These are phyloP conservation scores for Indicator indicator DNA, from an alignment of 2,113 vertebrate species.

Conservation along the genomic window DNA sequence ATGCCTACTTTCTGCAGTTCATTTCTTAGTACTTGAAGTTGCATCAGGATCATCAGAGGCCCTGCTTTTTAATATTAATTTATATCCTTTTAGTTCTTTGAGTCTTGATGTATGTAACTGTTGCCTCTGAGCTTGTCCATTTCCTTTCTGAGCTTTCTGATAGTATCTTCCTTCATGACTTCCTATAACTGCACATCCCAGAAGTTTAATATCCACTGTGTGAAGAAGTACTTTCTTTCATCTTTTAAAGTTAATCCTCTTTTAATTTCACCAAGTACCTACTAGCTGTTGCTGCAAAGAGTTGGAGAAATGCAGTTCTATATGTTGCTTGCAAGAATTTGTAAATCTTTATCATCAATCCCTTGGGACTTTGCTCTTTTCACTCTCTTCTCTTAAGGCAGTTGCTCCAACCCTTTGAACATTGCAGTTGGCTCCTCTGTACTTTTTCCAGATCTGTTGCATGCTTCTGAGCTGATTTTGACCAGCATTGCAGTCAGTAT, in stretches of 20 bases:
- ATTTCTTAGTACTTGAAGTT: not conserved
- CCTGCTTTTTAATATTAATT: not conserved
- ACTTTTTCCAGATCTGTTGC: not conserved
- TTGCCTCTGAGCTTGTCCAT: not conserved
- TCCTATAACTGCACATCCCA: not conserved
- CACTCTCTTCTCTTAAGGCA: not conserved
- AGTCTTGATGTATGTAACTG: not conserved
- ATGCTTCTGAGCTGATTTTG: not conserved
- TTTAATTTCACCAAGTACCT: not conserved
- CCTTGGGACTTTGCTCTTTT: not conserved
- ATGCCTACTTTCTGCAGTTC: not conserved
- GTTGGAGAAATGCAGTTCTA: not conserved
- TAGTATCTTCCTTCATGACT: not conserved
- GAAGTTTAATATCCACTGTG: not conserved
- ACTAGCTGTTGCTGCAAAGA: not conserved
- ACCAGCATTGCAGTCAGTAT: not conserved
- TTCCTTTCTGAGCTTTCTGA: not conserved
- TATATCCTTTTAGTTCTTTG: not conserved
- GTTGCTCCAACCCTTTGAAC: not conserved
- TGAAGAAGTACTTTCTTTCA: not conserved
- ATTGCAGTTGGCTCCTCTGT: not conserved
- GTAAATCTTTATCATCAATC: not conserved
- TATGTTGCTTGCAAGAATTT: not conserved
- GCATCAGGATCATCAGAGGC: not conserved
- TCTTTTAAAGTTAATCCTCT: not conserved